Percentiles rank a stretch among this genome's conserved stretches.
phyloP scores from a whole-genome alignment of 1,140 invertebrate species.

The Cotesia glomerata region DNA sequence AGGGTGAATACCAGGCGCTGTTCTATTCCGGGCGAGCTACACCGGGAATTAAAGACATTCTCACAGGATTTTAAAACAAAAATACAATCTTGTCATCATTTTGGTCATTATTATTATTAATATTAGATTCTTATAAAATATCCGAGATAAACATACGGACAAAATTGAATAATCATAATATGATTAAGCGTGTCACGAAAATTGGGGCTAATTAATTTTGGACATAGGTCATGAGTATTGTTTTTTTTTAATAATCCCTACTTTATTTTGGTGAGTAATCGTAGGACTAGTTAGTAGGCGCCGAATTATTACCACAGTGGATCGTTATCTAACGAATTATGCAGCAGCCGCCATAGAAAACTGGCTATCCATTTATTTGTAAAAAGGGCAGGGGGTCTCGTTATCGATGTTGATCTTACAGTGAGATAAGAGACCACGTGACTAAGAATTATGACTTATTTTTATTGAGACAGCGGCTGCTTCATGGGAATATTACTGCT shows the following conservation, averaged over 20 bases:
- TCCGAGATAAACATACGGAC: no score
- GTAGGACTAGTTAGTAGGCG: neutral
- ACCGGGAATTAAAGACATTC: constrained; percentile 38
- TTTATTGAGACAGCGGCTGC: constrained; percentile 31
- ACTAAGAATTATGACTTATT: constrained; percentile 48
- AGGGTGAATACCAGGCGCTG: constrained; percentile 45
- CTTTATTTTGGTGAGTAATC: no score
- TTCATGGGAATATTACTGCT: constrained; percentile 23
- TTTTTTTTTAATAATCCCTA: neutral
- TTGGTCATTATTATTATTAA: no score
- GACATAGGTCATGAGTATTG: neutral
- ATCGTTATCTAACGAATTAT: constrained; percentile 38
- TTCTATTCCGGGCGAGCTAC: constrained; percentile 11
- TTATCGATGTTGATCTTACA: constrained; percentile 31
- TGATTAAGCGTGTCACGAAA: neutral
- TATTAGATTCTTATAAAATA: no score
- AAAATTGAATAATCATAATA: no score
- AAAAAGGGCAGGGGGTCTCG: constrained; percentile 27
- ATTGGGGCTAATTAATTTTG: neutral
- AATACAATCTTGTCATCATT: no score
- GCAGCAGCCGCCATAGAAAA: constrained; percentile 32
- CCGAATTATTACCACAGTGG: constrained; percentile 27
- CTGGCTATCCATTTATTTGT: neutral
- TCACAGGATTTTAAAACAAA: constrained; percentile 31
- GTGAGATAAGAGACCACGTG: constrained; percentile 40